A percentile compares a stretch with the other conserved stretches of the same genome.
Conservation (phyloP, 2,797 vertebrate genomes). For the Atherinosoma microstoma region DNA sequence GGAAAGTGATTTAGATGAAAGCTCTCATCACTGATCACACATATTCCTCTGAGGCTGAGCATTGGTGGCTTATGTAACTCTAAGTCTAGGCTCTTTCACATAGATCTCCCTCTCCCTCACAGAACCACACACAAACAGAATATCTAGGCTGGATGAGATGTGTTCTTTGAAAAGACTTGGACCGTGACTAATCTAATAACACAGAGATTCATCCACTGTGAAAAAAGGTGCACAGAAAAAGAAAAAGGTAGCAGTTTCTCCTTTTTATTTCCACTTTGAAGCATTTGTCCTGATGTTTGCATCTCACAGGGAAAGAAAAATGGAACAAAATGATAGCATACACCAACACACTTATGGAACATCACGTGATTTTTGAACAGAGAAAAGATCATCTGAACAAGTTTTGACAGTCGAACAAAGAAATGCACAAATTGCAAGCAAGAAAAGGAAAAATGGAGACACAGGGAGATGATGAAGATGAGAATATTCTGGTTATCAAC, state of each 20-base stretch:
- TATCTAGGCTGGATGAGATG: slow-evolving; percentile 61
- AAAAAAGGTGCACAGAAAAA: slow-evolving; percentile 35
- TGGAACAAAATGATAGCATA: slow-evolving; percentile 5
- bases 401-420: slow-evolving; percentile 23
- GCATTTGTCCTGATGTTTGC: slow-evolving; percentile 21
- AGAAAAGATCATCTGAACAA: slow-evolving; percentile 58
- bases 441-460: slow-evolving; percentile 17
- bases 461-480: slow-evolving; percentile 9
- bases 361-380: slow-evolving; percentile 55
- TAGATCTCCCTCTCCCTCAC: slow-evolving; percentile 8
- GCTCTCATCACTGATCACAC: slow-evolving; percentile 26
- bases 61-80: slow-evolving; percentile 70
- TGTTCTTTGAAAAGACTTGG: slow-evolving; percentile 47
- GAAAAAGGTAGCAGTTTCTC: slow-evolving; percentile 4
- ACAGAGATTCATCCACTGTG: slow-evolving; percentile 29
- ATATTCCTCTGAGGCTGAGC: slow-evolving; percentile 36
- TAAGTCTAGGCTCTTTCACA: slow-evolving; percentile 45
- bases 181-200: slow-evolving; percentile 64
- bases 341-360: slow-evolving; percentile 33
- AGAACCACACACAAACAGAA: slow-evolving; percentile 2
- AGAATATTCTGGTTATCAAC: slow-evolving; percentile 2
- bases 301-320: slow-evolving; percentile 17
- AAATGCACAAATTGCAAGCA: slow-evolving; percentile 36
- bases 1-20: slow-evolving; percentile 45
- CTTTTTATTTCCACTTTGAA: slow-evolving; percentile 17